These are phyloP conservation scores for Margaritifera margaritifera DNA, from an alignment of 2,888 invertebrate genomes.

Conservation along the genomic window DNA sequence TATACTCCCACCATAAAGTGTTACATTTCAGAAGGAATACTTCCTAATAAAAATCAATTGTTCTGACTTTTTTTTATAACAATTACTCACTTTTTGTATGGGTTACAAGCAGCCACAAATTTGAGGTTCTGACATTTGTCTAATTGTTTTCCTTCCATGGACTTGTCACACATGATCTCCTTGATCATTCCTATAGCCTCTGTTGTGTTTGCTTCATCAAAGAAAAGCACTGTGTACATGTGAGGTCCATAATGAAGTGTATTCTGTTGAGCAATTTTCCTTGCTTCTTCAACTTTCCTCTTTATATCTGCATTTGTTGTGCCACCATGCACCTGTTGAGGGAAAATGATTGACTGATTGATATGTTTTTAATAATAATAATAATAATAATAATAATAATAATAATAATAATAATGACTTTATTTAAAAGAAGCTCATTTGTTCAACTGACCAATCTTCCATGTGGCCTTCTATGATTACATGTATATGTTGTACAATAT, in stretches of 20 bases:
- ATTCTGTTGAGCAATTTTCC: constrained; percentile 51
- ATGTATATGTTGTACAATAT: no score
- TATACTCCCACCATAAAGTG: no score
- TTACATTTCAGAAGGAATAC: no score
- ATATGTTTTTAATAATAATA: no score
- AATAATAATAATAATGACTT: no score
- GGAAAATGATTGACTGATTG: no score
- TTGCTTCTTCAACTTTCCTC: constrained; percentile 57
- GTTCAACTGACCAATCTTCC: no score
- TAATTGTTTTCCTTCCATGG: constrained; percentile 56
- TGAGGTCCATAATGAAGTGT: constrained; percentile 28
- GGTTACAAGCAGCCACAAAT: constrained; percentile 70
- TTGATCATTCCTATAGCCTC: constrained; percentile 68
- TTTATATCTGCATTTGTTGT: constrained; percentile 61
- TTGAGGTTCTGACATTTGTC: constrained; percentile 51
- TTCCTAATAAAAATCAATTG: no score
- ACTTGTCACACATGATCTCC: constrained; percentile 69
- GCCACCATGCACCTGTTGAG: constrained; percentile 65
- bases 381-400: no score
- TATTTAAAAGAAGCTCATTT: no score
- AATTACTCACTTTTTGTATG: constrained; percentile 63
- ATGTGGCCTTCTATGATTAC: no score
- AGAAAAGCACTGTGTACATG: constrained; percentile 65
- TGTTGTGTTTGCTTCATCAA: constrained; percentile 71
- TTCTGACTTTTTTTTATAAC: background rate